A percentile compares a stretch with the other conserved stretches of the same genome.
These are phyloP conservation scores for Ferrisia virgata DNA, from an alignment of 2,888 invertebrate species.

Conservation along the genomic window DNA sequence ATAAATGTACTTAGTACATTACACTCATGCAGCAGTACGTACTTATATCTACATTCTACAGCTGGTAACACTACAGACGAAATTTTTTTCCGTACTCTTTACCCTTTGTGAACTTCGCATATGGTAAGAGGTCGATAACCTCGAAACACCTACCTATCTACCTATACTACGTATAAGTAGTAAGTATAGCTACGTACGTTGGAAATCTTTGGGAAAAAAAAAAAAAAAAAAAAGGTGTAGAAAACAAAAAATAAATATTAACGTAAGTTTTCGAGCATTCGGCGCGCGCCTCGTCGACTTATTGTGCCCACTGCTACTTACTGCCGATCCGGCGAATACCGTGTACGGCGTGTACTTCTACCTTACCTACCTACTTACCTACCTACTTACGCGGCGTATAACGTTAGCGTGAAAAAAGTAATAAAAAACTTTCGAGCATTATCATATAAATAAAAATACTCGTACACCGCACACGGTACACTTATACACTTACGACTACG, in stretches of 20 bases:
- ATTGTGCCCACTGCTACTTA: too few relatives aligned
- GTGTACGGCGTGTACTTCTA: too few relatives aligned
- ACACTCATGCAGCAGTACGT: background rate
- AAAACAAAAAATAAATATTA: background rate
- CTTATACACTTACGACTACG: background rate
- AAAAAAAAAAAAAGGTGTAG: background rate
- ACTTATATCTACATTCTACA: background rate
- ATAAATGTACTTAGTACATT: background rate
- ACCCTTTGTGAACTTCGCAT: background rate
- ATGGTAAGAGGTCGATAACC: background rate
- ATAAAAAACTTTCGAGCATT: constrained; percentile 25
- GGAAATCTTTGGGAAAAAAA: too few relatives aligned
- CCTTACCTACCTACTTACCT: too few relatives aligned
- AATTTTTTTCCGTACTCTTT: background rate
- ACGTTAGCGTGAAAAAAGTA: constrained; percentile 13
- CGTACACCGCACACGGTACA: constrained; percentile 7
- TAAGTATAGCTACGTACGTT: background rate
- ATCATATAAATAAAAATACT: constrained; percentile 23
- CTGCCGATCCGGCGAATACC: background rate
- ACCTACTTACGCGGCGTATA: too few relatives aligned
- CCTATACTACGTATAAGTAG: too few relatives aligned
- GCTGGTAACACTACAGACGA: background rate
- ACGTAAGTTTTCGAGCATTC: background rate
- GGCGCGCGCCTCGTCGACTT: background rate
- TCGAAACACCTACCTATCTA: background rate